Percentiles rank a stretch among this genome's conserved stretches.
These are phyloP conservation scores for Albula glossodonta DNA, from an alignment of 2,113 vertebrate species.

Conservation along the genomic window DNA sequence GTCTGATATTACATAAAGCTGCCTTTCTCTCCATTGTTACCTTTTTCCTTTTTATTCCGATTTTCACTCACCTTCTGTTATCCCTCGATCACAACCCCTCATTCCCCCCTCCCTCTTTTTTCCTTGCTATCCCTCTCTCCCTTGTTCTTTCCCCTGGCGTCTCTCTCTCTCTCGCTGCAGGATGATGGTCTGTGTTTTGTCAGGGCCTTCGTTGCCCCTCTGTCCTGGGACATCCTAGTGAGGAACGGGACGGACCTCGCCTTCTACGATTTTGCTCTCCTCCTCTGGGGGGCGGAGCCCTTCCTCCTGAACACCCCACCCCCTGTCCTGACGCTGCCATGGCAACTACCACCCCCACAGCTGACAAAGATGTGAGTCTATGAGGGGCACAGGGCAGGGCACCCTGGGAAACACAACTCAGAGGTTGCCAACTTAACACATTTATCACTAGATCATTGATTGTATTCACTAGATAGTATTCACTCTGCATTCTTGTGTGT, in stretches of 20 bases:
- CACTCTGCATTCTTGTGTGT: background rate
- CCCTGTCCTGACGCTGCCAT: background rate
- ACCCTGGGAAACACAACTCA: background rate
- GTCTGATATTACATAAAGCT: too few species aligned
- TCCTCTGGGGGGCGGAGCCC: slow-evolving; percentile 18
- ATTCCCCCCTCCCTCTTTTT: background rate
- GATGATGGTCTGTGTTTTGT: slow-evolving; percentile 1
- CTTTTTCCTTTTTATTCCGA: too few species aligned
- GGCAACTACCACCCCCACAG: background rate
- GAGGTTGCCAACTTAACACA: too few species aligned
- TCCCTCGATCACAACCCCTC: too few species aligned
- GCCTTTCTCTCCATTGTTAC: too few species aligned
- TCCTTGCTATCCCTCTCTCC: background rate
- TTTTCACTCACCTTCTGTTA: too few species aligned
- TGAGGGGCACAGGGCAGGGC: background rate
- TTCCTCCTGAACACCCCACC: background rate
- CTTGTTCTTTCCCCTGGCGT: background rate
- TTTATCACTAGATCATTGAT: too few species aligned
- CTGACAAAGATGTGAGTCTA: slow-evolving; percentile 9
- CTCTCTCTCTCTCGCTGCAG: background rate
- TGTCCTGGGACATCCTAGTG: slow-evolving; percentile 11
- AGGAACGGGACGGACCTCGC: background rate
- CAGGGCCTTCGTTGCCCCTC: slow-evolving; percentile 19
- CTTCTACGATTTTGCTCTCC: background rate
- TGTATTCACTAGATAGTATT: background rate